A percentile compares a stretch with the other conserved stretches of the same genome.
phyloP scores from a whole-genome alignment of 2,888 invertebrate species.

The Hypolimnas misippus region DNA sequence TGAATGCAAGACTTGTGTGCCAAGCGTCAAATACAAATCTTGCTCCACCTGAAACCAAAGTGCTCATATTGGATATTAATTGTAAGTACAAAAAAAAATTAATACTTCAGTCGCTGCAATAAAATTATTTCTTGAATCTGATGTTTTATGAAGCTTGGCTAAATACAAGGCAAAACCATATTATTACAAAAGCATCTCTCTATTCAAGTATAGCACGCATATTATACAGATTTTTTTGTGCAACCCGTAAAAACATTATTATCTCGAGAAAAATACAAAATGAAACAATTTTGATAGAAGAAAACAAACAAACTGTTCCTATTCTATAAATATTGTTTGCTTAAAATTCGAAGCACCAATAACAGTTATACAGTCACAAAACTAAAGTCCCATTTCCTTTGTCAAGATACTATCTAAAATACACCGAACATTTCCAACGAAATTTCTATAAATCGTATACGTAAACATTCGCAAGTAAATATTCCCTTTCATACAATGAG shows the following conservation, averaged over 20 bases:
- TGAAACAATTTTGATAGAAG: no score
- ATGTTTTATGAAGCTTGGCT: no score
- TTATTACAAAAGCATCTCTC: no score
- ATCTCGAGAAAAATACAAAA: no score
- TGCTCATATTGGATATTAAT: constrained; percentile 92
- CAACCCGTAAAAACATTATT: no score
- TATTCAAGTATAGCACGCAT: no score
- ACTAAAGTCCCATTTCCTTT: constrained; percentile 11
- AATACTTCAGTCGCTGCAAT: not conserved
- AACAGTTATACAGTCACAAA: not conserved
- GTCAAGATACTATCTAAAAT: constrained; percentile 2
- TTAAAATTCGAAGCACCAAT: not conserved
- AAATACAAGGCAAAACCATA: no score
- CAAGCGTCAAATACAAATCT: constrained; percentile 95
- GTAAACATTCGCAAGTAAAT: constrained; percentile 24
- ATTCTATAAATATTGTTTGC: not conserved
- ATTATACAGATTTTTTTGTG: no score
- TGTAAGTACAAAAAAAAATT: constrained; percentile 87
- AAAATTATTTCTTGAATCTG: no score
- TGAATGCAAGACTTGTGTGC: constrained; percentile 92
- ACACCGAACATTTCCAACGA: not conserved
- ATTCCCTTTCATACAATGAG: constrained; percentile 20
- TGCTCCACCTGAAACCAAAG: constrained; percentile 90
- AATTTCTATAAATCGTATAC: constrained; percentile 23
- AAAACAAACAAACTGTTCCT: no score